Evolutionary conservation across 2,888 invertebrate species (phyloP).

Genomic region (Cryptus viduatorius): DNA sequence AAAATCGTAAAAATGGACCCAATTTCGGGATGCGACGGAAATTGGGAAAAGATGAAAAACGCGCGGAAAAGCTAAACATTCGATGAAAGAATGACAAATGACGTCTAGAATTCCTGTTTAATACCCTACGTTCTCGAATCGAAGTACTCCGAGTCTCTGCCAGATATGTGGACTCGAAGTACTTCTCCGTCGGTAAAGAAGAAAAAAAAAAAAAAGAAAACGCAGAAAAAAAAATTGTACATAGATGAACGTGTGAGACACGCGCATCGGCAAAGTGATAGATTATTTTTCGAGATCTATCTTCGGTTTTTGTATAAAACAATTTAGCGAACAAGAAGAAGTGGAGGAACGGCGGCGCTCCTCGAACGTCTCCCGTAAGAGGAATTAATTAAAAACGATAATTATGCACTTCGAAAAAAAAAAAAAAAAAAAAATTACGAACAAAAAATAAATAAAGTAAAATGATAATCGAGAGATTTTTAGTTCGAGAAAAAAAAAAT

Average conservation of each 20-base stretch:
- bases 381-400: not conserved
- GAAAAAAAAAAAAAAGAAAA: slow-evolving; percentile 18
- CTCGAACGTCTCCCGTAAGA: slow-evolving; percentile 7
- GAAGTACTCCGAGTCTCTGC: slow-evolving; percentile 32
- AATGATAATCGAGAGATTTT: not conserved
- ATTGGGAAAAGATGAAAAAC: not conserved
- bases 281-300: slow-evolving; percentile 75
- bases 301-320: slow-evolving; percentile 67
- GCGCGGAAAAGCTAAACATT: not conserved
- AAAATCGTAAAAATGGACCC: not conserved
- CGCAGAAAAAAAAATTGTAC: slow-evolving; percentile 64
- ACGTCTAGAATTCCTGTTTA: slow-evolving; percentile 58
- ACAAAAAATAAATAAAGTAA: slow-evolving; percentile 3
- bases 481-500: slow-evolving; percentile 3
- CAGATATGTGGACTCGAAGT: slow-evolving; percentile 1
- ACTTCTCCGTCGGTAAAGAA: slow-evolving; percentile 43
- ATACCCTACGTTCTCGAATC: slow-evolving; percentile 51
- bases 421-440: slow-evolving; percentile 10
- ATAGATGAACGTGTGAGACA: slow-evolving; percentile 69
- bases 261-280: slow-evolving; percentile 71
- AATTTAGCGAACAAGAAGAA: slow-evolving; percentile 46
- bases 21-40: not conserved
- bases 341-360: slow-evolving; percentile 35
- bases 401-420: slow-evolving; percentile 25
- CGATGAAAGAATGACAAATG: slow-evolving; percentile 25